Evolutionary conservation across 2,888 invertebrate genomes (phyloP).

Genomic region (Drosophila colorata): DNA sequence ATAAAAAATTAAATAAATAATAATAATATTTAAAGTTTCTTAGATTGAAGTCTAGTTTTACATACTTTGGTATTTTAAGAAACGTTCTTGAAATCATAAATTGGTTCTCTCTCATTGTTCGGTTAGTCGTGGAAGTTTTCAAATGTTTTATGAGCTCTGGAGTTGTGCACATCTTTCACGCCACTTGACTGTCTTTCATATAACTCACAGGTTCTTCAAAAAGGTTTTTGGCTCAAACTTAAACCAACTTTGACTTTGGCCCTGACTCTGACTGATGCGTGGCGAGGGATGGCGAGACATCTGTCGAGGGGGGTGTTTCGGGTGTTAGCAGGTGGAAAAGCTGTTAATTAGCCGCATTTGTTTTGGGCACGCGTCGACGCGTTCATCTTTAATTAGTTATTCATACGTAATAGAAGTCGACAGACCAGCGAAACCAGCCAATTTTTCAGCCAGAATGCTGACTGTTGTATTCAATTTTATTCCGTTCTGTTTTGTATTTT

Average conservation of each 20-base stretch:
- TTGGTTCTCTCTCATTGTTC: no score
- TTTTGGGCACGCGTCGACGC: constrained; percentile 47
- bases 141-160: background rate
- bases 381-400: constrained; percentile 66
- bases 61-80: no score
- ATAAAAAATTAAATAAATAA: no score
- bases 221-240: background rate
- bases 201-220: background rate
- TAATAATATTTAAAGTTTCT: no score
- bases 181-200: background rate
- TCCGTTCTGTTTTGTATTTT: constrained; percentile 17
- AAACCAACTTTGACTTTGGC: constrained; percentile 2
- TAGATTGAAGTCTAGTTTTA: no score
- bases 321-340: constrained; percentile 17
- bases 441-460: constrained; percentile 35
- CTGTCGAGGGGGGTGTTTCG: background rate
- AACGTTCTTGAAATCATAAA: no score
- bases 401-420: constrained; percentile 59
- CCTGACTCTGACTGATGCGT: constrained; percentile 55
- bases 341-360: constrained; percentile 73
- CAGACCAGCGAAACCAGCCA: constrained; percentile 28
- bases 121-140: background rate
- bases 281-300: constrained; percentile 1
- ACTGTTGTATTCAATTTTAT: constrained; percentile 9
- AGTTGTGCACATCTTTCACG: no score